Evolutionary conservation across 1,140 invertebrate species (phyloP).

Genomic region (Mizuhopecten yessoensis): DNA sequence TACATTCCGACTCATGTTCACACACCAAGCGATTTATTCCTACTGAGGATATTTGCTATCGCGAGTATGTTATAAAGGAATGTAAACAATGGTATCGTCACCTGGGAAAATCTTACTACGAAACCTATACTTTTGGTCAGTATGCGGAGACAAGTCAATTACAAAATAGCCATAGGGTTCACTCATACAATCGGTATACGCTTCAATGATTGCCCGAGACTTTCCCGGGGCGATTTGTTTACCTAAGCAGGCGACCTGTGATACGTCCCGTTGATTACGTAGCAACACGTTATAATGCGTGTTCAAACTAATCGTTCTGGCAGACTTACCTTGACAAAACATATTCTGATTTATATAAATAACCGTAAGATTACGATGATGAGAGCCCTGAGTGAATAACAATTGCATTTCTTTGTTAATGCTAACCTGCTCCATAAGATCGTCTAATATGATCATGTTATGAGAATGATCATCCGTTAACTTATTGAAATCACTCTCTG

Average conservation of each 20-base stretch:
- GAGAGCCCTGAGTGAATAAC: too few species aligned
- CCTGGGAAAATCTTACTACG: constrained; percentile 44
- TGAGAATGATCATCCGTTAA: too few species aligned
- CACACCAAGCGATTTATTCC: too few species aligned
- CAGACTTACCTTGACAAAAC: constrained; percentile 53
- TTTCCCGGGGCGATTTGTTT: too few species aligned
- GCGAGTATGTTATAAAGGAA: too few species aligned
- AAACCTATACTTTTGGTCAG: constrained; percentile 38
- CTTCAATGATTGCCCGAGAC: too few species aligned
- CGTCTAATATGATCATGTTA: too few species aligned
- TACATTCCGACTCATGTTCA: too few species aligned
- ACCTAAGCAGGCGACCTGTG: too few species aligned
- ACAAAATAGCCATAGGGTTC: constrained; percentile 50
- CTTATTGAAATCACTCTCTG: constrained; percentile 44
- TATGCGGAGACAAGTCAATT: constrained; percentile 49
- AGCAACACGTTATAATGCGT: constrained; percentile 49
- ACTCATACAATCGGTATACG: too few species aligned
- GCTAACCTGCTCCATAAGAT: too few species aligned
- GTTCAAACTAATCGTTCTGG: constrained; percentile 51
- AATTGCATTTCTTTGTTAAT: constrained; percentile 48
- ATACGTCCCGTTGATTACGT: constrained; percentile 48
- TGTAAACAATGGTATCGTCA: constrained; percentile 37
- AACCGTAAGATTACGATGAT: constrained; percentile 42
- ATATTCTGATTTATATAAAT: constrained; percentile 54
- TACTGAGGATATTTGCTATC: too few species aligned